Evolutionary conservation across 1,140 invertebrate genomes (phyloP).

Genomic region (Streblospio benedicti): DNA sequence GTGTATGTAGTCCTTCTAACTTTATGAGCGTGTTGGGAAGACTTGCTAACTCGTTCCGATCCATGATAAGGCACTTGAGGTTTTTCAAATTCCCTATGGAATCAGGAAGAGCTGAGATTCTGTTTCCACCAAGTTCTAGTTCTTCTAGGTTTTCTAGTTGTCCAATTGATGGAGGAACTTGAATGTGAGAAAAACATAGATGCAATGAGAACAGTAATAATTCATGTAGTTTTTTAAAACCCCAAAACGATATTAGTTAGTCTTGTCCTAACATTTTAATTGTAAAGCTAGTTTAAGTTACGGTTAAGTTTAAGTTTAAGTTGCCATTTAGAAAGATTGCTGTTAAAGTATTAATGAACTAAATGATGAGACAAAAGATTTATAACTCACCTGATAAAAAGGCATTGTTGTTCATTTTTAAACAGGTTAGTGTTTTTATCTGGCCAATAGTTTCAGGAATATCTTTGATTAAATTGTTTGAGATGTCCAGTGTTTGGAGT

Average conservation of each 20-base stretch:
- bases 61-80: conserved; percentile 28
- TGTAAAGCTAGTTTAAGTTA: too few relatives aligned
- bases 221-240: too few relatives aligned
- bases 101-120: conserved; percentile 29
- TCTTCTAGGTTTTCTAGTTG: conserved; percentile 29
- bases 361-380: too few relatives aligned
- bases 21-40: conserved; percentile 40
- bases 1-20: conserved; percentile 33
- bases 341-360: too few relatives aligned
- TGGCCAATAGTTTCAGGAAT: conserved; percentile 36
- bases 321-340: too few relatives aligned
- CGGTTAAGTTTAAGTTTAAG: too few relatives aligned
- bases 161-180: conserved; percentile 32
- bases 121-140: conserved; percentile 32
- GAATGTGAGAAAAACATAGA: too few relatives aligned
- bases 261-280: too few relatives aligned
- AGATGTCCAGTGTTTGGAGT: conserved; percentile 38
- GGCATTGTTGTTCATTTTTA: conserved; percentile 36
- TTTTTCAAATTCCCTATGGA: conserved; percentile 30
- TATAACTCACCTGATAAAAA: too few relatives aligned
- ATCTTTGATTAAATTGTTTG: conserved; percentile 32
- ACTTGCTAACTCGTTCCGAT: conserved; percentile 32
- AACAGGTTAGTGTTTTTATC: conserved; percentile 30
- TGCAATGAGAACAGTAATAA: too few relatives aligned
- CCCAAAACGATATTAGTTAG: too few relatives aligned